Evolutionary conservation across 1,140 invertebrate genomes (phyloP).

Genomic region (Brachionus angularis): DNA sequence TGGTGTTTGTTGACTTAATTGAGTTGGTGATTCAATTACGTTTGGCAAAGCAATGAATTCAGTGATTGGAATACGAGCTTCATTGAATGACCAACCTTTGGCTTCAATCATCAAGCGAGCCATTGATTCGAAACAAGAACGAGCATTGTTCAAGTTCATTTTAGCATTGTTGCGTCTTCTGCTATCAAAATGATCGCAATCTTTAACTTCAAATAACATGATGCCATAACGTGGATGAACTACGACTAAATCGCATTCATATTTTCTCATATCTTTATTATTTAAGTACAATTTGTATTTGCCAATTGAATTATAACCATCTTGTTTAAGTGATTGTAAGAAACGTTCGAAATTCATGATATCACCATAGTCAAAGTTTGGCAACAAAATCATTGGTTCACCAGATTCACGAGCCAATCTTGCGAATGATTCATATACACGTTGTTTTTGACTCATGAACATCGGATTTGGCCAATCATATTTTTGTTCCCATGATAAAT

Average conservation of each 20-base stretch:
- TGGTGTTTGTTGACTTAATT: neutral
- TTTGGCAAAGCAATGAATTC: conserved; percentile 36
- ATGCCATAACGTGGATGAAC: conserved; percentile 41
- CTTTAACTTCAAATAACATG: conserved; percentile 18
- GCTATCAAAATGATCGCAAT: conserved; percentile 29
- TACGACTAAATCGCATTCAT: conserved; percentile 36
- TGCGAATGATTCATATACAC: conserved; percentile 19
- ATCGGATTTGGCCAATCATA: conserved; percentile 35
- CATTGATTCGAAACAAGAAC: conserved; percentile 26
- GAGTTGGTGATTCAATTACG: conserved; percentile 7
- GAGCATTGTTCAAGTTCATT: conserved; percentile 3
- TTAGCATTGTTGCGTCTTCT: conserved; percentile 2
- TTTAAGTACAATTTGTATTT: conserved; percentile 38
- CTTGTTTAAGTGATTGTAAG: conserved; percentile 19
- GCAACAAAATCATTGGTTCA: conserved; percentile 39
- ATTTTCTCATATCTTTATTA: conserved; percentile 31
- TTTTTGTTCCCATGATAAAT: conserved; percentile 36
- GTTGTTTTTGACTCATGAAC: conserved; percentile 24
- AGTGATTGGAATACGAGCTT: conserved; percentile 25
- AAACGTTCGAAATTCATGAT: conserved; percentile 30
- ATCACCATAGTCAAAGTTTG: conserved; percentile 42
- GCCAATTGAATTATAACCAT: conserved; percentile 36
- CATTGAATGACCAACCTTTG: conserved; percentile 9
- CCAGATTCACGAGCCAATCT: conserved; percentile 28
- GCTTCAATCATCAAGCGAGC: conserved; percentile 18